These are phyloP conservation scores for Cochlearius cochlearius DNA, from an alignment of 2,113 vertebrate species.

Conservation along the genomic window DNA sequence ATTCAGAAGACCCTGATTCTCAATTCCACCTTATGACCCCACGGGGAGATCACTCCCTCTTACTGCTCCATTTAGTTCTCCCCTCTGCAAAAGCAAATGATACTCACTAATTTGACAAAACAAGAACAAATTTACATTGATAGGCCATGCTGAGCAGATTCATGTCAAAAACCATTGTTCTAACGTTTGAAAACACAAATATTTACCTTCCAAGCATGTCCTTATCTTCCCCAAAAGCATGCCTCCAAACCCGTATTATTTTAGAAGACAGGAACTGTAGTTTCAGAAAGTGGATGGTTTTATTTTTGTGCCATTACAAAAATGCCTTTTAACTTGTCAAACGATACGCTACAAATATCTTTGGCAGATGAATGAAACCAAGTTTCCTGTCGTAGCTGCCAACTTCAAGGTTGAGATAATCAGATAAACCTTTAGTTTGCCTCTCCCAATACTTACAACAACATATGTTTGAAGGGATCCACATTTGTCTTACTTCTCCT, in stretches of 20 bases:
- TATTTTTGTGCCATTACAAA: conserved; percentile 58
- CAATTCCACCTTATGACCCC: not conserved
- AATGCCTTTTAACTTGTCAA: conserved; percentile 51
- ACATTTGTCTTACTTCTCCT: conserved; percentile 6
- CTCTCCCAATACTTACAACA: conserved; percentile 32
- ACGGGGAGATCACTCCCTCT: not conserved
- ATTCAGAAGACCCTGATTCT: not conserved
- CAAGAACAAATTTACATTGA: not conserved
- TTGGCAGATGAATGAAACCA: conserved; percentile 52
- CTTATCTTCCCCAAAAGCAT: not conserved
- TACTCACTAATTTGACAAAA: not conserved
- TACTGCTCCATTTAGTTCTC: not conserved
- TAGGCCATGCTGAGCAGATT: not conserved
- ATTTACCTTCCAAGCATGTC: not conserved
- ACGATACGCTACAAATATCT: conserved; percentile 39
- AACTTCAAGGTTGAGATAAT: conserved; percentile 60
- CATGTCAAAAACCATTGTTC: not conserved
- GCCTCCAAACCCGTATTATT: not conserved
- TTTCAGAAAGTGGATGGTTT: conserved; percentile 33
- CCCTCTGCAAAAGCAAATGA: not conserved
- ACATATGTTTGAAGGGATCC: conserved; percentile 14
- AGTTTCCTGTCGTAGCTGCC: conserved; percentile 55
- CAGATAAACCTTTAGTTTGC: conserved; percentile 50
- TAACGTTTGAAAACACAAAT: conserved; percentile 30
- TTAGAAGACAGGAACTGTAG: not conserved